These are phyloP conservation scores for Phenacoccus solenopsis DNA, from an alignment of 1,140 invertebrate species.

Conservation along the genomic window DNA sequence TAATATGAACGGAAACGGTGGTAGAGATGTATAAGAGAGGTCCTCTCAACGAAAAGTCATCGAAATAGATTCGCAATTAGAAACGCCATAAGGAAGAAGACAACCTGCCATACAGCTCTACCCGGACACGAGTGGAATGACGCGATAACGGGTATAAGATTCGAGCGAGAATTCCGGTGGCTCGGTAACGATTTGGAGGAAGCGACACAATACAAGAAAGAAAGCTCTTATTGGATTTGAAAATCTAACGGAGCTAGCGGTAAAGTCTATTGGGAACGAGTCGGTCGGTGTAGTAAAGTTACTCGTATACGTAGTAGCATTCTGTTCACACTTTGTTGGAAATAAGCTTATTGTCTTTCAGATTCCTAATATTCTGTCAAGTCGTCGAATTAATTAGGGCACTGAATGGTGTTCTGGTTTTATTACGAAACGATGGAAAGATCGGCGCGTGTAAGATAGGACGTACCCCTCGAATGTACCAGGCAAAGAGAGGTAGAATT, in stretches of 20 bases:
- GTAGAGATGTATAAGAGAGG: no score
- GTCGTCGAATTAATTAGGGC: background rate
- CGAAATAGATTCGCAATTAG: no score
- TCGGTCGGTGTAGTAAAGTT: background rate
- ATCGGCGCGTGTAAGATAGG: background rate
- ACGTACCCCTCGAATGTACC: background rate
- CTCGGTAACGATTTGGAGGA: no score
- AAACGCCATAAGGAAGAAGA: no score
- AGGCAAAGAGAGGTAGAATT: background rate
- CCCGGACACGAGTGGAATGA: no score
- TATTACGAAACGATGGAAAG: background rate
- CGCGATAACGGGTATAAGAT: no score
- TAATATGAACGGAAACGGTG: no score
- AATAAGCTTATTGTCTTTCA: constrained; percentile 1
- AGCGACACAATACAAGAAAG: no score
- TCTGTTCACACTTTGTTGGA: background rate
- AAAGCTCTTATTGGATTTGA: background rate
- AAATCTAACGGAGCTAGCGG: background rate
- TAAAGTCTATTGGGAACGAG: background rate
- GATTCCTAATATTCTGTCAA: background rate
- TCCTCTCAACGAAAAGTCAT: no score
- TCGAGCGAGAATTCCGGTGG: no score
- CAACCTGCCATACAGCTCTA: no score
- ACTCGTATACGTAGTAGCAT: background rate
- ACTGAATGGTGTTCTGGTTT: background rate